These are phyloP conservation scores for Illadopsis cleaveri DNA, from an alignment of 2,113 vertebrate genomes.

Conservation along the genomic window DNA sequence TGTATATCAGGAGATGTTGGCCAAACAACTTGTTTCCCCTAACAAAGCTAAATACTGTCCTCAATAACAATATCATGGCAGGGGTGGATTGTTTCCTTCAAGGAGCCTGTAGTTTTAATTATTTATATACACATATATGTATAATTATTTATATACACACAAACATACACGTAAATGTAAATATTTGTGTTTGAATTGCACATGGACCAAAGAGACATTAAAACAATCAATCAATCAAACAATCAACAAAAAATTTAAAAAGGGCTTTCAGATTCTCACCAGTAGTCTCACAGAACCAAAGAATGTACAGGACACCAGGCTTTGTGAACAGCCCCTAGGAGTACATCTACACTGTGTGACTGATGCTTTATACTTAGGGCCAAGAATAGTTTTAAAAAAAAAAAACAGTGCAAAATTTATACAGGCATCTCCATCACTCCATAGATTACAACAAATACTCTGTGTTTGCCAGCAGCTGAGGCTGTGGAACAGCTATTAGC, in stretches of 20 bases:
- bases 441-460: not conserved
- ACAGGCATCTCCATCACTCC: not conserved
- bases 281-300: not conserved
- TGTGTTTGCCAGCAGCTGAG: not conserved
- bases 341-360: not conserved
- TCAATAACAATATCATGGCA: not conserved
- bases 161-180: not conserved
- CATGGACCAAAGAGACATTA: not conserved
- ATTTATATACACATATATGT: too few relatives aligned
- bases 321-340: not conserved
- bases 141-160: not conserved
- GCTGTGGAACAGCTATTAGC: slow-evolving; percentile 10
- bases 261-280: not conserved
- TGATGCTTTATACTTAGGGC: not conserved
- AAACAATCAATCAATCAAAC: not conserved
- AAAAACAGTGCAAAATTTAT: not conserved
- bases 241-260: not conserved
- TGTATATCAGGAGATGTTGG: not conserved
- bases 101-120: not conserved
- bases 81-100: not conserved
- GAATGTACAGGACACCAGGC: not conserved
- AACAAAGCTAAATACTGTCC: not conserved
- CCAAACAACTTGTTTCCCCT: not conserved
- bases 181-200: not conserved
- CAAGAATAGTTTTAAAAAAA: not conserved